phyloP scores from a whole-genome alignment of 2,797 vertebrate genomes.

The Steatocranus sp. region DNA sequence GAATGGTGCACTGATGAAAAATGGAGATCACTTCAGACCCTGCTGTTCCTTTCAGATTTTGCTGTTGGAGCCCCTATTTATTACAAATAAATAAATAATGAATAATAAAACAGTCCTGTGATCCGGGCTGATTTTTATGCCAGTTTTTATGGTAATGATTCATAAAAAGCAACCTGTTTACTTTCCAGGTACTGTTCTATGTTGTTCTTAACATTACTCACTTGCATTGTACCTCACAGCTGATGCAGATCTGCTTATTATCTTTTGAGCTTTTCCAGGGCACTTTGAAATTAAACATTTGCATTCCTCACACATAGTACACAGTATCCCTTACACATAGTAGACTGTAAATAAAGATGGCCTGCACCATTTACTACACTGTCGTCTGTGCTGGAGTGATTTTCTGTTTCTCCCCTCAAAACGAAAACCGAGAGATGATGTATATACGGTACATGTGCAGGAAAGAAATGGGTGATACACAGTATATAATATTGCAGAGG shows the following conservation, averaged over 20 bases:
- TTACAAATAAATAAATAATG: neutral
- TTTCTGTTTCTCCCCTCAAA: constrained; percentile 6
- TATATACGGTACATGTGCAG: neutral
- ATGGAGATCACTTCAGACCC: constrained; percentile 53
- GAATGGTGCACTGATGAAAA: constrained; percentile 69
- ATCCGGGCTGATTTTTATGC: constrained; percentile 25
- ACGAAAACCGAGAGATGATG: neutral
- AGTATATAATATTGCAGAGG: neutral
- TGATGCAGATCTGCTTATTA: neutral
- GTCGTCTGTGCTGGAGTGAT: neutral
- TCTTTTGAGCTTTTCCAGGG: constrained; percentile 16
- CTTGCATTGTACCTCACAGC: neutral
- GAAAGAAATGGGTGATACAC: neutral
- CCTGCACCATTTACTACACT: neutral
- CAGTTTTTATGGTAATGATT: constrained; percentile 25
- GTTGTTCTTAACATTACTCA: neutral
- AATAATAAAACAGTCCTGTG: neutral
- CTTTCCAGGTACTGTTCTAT: neutral
- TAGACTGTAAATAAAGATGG: neutral
- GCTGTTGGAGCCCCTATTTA: constrained; percentile 28
- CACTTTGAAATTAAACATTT: constrained; percentile 25
- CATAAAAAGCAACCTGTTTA: constrained; percentile 1
- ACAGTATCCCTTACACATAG: neutral
- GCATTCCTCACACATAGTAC: constrained; percentile 6
- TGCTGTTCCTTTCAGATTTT: constrained; percentile 49